A percentile compares a stretch with the other conserved stretches of the same genome.
phyloP scores from a whole-genome alignment of 2,797 vertebrate genomes.

The Hafferia zeledoni region DNA sequence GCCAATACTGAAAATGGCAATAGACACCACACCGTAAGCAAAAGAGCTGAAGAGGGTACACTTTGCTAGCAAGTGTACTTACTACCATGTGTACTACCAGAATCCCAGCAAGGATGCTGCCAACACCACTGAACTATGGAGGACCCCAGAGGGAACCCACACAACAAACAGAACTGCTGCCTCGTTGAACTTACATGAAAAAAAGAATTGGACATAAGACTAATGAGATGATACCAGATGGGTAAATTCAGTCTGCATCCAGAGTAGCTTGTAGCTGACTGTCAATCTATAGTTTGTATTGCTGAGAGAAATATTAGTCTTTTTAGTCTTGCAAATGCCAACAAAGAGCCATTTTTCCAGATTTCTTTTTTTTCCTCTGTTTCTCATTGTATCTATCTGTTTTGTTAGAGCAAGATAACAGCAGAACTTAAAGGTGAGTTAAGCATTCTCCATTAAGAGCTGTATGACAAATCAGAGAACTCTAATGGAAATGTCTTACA shows the following conservation, averaged over 20 bases:
- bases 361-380: neutral
- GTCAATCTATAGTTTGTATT: neutral
- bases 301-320: neutral
- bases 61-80: neutral
- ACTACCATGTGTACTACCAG: neutral
- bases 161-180: neutral
- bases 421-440: neutral
- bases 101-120: neutral
- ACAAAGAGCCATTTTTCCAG: neutral
- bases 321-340: neutral
- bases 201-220: neutral
- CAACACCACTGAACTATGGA: neutral
- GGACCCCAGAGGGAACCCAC: rapidly evolving
- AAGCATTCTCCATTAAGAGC: neutral
- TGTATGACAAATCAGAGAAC: neutral
- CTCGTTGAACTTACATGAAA: neutral
- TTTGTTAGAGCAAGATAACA: neutral
- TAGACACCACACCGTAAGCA: neutral
- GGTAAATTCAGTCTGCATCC: neutral
- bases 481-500: neutral
- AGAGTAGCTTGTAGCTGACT: neutral
- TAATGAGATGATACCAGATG: neutral
- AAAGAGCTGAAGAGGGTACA: neutral
- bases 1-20: neutral
- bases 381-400: neutral